Base-by-base conservation (phyloP, 2,113 vertebrate species). In the Laticauda laticaudata region DNA sequence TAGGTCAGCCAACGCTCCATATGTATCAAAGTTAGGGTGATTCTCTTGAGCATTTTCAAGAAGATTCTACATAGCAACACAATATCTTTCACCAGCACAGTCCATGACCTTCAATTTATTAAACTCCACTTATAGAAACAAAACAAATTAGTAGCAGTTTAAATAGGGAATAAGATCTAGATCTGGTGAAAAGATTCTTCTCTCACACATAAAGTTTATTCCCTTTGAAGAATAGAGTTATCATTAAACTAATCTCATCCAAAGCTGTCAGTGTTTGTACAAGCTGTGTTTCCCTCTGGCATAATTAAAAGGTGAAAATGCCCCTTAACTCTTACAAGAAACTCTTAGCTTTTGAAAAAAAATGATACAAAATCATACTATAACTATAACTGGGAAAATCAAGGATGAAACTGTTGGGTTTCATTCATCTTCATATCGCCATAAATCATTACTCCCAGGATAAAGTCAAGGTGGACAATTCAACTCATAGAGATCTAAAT, bases 31-130 rank as follows among this genome's bases (percentile, higher is more conserved):
- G 23, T 48, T 92, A 90, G 92, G 64, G 48, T 69, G 87, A 90
- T 92, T 92, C 39, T 56, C 75, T 93, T 87, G 24, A 55, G 61
- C 34, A 48, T 86, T 90, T 86, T 75, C 87, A 86, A 93, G 15
- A n/a, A 86, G 75, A 15, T 90, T 75, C 69, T 92, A 15, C 12
- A 26, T 48, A 90, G 56, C 56, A 87, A 69, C n/a, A 10, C 34
- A 90, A 20, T 87, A 81, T 34, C 91, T 56, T 93, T 92, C 56
- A 53, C 56, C 81, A 43, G 34, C 69, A 75, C 59, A 64, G 18
- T 55, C 20, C 4, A 56, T 56, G 90, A 55, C 88, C 75, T 92
- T 75, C 34, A 89, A 8, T 34, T 90, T 91, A 92, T 29, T 11
- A 90, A 93, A 34, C 81, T 18, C 86, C 88, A 87, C 26, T 23